A percentile compares a stretch with the other conserved stretches of the same genome.
Conservation (phyloP, 2,797 vertebrate species). For the Basileuterus tristriatus region DNA sequence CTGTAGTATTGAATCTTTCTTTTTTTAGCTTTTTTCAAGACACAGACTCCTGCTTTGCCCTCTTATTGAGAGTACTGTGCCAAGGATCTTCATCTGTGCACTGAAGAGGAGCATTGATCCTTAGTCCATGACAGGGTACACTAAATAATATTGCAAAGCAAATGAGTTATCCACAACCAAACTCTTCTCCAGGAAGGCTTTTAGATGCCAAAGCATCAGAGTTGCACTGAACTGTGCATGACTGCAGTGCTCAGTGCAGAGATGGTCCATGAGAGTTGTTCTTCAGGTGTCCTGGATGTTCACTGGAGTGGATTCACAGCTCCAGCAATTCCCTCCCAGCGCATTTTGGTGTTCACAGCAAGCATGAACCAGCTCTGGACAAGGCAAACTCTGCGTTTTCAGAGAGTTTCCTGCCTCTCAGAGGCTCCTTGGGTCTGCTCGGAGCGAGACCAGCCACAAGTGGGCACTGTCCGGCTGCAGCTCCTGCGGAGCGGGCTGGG, state of each 20-base stretch:
- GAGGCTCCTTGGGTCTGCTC: not conserved
- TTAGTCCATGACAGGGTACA: too few species aligned
- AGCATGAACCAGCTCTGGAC: not conserved
- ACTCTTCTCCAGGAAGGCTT: not conserved
- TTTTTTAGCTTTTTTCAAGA: not conserved
- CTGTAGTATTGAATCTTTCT: not conserved
- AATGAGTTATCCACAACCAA: not conserved
- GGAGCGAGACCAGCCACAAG: not conserved
- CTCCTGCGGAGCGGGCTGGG: fast-evolving
- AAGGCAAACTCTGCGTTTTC: not conserved
- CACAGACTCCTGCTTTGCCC: not conserved
- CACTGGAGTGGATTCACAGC: too few species aligned
- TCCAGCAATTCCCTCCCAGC: not conserved
- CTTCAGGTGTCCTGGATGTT: not conserved
- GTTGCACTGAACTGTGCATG: not conserved
- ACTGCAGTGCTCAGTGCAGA: not conserved
- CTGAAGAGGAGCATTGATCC: not conserved
- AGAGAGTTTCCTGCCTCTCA: too few species aligned
- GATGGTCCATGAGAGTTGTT: not conserved
- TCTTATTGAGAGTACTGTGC: not conserved
- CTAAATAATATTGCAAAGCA: not conserved
- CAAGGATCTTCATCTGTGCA: not conserved
- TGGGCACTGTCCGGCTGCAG: not conserved
- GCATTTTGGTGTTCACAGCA: not conserved
- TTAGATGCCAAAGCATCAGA: not conserved